Conservation (phyloP, 92 coral and sea anemone species). For the Siderastrea siderea region DNA sequence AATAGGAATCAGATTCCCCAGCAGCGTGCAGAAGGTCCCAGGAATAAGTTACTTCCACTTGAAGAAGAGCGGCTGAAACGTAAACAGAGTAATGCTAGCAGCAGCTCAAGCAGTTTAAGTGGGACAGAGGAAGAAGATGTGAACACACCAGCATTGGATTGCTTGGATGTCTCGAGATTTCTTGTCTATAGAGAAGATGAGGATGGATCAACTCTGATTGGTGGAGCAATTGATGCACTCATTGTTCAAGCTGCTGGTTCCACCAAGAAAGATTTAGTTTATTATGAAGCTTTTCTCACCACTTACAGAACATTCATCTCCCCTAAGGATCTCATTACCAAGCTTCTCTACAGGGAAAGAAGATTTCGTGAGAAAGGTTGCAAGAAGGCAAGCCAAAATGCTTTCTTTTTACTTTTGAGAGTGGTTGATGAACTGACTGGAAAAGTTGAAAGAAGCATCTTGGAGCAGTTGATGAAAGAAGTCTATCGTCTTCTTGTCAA, state of each 20-base stretch:
- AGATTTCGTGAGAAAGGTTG: slow-evolving; percentile 93
- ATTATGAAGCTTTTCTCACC: slow-evolving; percentile 94
- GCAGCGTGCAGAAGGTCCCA: slow-evolving; percentile 64
- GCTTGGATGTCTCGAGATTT: slow-evolving; percentile 93
- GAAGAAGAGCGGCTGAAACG: slow-evolving; percentile 70
- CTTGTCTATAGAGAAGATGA: slow-evolving; percentile 91
- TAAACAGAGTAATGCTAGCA: slow-evolving; percentile 69
- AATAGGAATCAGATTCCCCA: slow-evolving; percentile 60
- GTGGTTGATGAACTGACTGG: slow-evolving; percentile 97
- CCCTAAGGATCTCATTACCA: slow-evolving; percentile 82
- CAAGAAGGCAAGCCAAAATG: slow-evolving; percentile 97
- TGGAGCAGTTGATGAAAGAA: slow-evolving; percentile 94
- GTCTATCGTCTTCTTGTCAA: slow-evolving; percentile 89
- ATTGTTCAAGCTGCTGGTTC: slow-evolving; percentile 95
- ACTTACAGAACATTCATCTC: slow-evolving; percentile 95
- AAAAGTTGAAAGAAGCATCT: slow-evolving; percentile 91
- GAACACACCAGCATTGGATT: slow-evolving; percentile 94
- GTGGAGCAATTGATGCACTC: slow-evolving; percentile 99
- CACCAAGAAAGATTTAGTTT: slow-evolving; percentile 91
- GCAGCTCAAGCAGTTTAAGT: slow-evolving; percentile 86
- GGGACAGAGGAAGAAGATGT: slow-evolving; percentile 91
- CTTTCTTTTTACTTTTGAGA: slow-evolving; percentile 89
- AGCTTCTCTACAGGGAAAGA: slow-evolving; percentile 94
- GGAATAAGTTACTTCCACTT: slow-evolving; percentile 83
- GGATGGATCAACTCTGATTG: slow-evolving; percentile 81